These are phyloP conservation scores for roundworm (Caenorhabditis elegans) DNA, from an alignment of 1,140 invertebrate species.

Conservation along the genomic window DNA sequence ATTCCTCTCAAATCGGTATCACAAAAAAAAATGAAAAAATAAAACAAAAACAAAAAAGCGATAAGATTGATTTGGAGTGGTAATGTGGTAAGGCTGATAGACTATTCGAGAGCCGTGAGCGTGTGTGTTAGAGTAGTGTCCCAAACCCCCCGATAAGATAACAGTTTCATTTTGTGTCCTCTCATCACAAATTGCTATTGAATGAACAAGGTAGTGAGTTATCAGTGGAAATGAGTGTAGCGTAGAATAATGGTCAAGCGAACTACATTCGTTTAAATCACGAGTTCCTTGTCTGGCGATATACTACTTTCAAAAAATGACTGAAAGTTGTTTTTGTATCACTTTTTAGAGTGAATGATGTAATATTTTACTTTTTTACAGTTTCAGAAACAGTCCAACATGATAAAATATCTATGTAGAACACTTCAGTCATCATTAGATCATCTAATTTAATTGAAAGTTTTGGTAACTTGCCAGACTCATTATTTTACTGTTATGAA, in stretches of 20 bases:
- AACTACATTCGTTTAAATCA: not conserved
- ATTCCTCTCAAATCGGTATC: too few relatives aligned
- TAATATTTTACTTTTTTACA: too few relatives aligned
- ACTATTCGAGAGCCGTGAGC: constrained; percentile 19
- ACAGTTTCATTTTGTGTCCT: not conserved
- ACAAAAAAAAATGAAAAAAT: constrained; percentile 10
- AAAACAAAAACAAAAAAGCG: not conserved
- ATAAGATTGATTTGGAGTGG: not conserved
- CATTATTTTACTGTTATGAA: too few relatives aligned
- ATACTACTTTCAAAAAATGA: too few relatives aligned
- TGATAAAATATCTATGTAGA: too few relatives aligned
- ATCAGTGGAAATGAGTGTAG: not conserved
- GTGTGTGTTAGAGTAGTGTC: not conserved
- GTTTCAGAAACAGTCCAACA: too few relatives aligned
- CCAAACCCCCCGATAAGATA: not conserved
- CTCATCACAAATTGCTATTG: not conserved
- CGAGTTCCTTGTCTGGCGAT: not conserved
- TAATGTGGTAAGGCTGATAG: not conserved
- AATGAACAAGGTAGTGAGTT: not conserved
- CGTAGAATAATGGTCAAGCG: not conserved
- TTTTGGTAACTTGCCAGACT: too few relatives aligned
- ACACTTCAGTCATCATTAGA: too few relatives aligned
- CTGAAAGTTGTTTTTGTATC: too few relatives aligned
- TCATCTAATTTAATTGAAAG: too few relatives aligned
- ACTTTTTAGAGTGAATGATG: too few relatives aligned